A percentile compares a stretch with the other conserved stretches of the same genome.
Evolutionary conservation across 1,140 invertebrate species (phyloP).

Genomic region (Drosophila teissieri): DNA sequence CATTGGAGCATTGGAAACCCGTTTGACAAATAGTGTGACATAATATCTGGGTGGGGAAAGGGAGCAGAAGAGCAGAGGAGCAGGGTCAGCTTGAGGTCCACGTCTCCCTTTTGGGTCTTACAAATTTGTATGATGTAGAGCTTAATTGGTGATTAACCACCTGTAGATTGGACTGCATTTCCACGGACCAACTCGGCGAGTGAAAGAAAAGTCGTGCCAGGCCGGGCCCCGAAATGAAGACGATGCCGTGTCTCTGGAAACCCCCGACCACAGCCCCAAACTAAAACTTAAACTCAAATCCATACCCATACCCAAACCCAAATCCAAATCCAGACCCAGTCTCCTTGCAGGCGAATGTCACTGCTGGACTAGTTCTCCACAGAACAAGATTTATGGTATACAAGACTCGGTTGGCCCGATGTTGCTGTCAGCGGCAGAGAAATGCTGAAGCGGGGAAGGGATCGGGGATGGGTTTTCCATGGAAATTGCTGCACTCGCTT

Average conservation of each 20-base stretch:
- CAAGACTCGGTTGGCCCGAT: conserved; percentile 41
- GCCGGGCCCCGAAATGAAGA: conserved; percentile 64
- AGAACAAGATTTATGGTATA: conserved; percentile 75
- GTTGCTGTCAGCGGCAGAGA: conserved; percentile 46
- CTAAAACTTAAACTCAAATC: conserved; percentile 22
- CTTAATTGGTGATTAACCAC: conserved; percentile 84
- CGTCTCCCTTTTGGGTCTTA: conserved; percentile 41
- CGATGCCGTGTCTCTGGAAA: conserved; percentile 57
- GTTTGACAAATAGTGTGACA: conserved; percentile 80
- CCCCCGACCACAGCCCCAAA: neutral
- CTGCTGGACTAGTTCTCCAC: conserved; percentile 46
- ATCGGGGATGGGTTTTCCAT: conserved; percentile 54
- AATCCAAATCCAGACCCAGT: conserved; percentile 50
- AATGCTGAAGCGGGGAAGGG: neutral
- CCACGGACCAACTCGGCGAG: conserved; percentile 16
- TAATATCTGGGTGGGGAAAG: conserved; percentile 42
- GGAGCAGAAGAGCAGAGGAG: too few relatives aligned
- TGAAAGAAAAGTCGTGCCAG: conserved; percentile 57
- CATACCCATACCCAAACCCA: conserved; percentile 50
- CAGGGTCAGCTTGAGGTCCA: conserved; percentile 44
- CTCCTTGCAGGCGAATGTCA: conserved; percentile 43
- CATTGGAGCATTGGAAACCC: conserved; percentile 27
- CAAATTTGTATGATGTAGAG: conserved; percentile 82
- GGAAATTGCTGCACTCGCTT: conserved; percentile 68
- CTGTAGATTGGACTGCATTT: conserved; percentile 77